Percentiles rank a stretch among this genome's conserved stretches.
Evolutionary conservation across 35 echinoderm and acorn worm species (phyloP).

Genomic region (Diadema setosum): DNA sequence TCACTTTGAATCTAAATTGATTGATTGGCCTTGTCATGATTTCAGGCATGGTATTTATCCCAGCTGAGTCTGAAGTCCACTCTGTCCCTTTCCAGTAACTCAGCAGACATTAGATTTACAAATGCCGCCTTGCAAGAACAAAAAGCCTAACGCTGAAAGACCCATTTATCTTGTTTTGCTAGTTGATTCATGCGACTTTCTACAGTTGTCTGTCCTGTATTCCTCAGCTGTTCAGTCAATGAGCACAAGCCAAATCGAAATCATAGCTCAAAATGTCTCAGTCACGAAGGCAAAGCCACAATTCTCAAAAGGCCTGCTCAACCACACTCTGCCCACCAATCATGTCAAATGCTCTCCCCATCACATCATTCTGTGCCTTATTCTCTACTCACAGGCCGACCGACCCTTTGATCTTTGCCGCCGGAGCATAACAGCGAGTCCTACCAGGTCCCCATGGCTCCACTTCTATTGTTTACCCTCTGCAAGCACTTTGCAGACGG

Average conservation of each 20-base stretch:
- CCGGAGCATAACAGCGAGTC: neutral
- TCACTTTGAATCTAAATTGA: no score
- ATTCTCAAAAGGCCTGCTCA: neutral
- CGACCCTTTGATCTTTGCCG: constrained; percentile 19
- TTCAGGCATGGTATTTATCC: no score
- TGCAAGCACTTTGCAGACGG: constrained; percentile 27
- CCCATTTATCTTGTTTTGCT: neutral
- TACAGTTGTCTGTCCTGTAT: neutral
- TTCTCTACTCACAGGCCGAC: neutral
- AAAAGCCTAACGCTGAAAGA: neutral
- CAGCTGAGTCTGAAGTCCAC: no score
- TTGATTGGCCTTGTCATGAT: no score
- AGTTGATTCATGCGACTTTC: neutral
- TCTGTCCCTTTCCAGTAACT: no score
- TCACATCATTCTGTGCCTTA: constrained; percentile 1
- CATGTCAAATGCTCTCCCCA: constrained; percentile 24
- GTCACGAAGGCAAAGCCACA: constrained; percentile 1
- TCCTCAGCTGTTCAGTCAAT: constrained; percentile 12
- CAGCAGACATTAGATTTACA: no score
- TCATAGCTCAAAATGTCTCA: constrained; percentile 23
- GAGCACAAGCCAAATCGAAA: neutral
- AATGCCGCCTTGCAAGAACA: no score
- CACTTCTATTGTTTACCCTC: constrained; percentile 25
- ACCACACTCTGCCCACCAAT: constrained; percentile 17
- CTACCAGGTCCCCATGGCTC: constrained; percentile 19